phyloP scores from a whole-genome alignment of 2,888 invertebrate species.

The Oxycera nigricornis region DNA sequence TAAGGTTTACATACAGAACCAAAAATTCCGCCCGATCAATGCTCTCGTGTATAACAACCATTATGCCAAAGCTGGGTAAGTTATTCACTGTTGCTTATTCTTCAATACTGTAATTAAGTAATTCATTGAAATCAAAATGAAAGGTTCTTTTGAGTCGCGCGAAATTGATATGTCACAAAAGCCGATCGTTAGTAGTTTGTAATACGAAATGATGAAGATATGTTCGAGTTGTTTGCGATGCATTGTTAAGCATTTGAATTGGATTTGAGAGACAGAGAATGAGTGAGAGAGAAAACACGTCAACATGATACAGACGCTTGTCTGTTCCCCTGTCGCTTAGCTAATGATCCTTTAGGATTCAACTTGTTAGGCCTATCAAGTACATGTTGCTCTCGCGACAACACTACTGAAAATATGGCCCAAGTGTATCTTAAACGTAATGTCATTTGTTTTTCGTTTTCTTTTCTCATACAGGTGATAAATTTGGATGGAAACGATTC shows the following conservation, averaged over 20 bases:
- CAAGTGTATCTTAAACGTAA: slow-evolving; percentile 19
- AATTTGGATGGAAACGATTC: slow-evolving; percentile 67
- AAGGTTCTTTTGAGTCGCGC: slow-evolving; percentile 47
- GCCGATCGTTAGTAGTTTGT: too few relatives aligned
- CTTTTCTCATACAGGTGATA: slow-evolving; percentile 50
- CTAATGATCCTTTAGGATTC: not conserved
- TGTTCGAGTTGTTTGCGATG: slow-evolving; percentile 5
- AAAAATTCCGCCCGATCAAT: slow-evolving; percentile 56
- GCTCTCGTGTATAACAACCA: slow-evolving; percentile 61
- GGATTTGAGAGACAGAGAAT: too few relatives aligned
- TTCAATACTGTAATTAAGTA: slow-evolving; percentile 33
- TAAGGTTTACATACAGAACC: slow-evolving; percentile 54
- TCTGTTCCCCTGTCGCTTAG: too few relatives aligned
- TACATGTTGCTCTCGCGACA: slow-evolving; percentile 34
- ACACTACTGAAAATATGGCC: not conserved
- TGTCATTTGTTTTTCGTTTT: slow-evolving; percentile 27
- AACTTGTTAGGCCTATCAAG: not conserved
- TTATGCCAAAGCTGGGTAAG: slow-evolving; percentile 60
- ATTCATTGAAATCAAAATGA: slow-evolving; percentile 49
- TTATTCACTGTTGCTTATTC: slow-evolving; percentile 51
- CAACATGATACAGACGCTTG: slow-evolving; percentile 56
- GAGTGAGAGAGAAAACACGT: slow-evolving; percentile 62
- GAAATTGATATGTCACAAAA: slow-evolving; percentile 47
- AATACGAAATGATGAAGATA: slow-evolving; percentile 50
- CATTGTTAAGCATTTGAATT: not conserved